These are phyloP conservation scores for Bubalus kerabau DNA, from an alignment of 2,113 vertebrate species.

Conservation along the genomic window DNA sequence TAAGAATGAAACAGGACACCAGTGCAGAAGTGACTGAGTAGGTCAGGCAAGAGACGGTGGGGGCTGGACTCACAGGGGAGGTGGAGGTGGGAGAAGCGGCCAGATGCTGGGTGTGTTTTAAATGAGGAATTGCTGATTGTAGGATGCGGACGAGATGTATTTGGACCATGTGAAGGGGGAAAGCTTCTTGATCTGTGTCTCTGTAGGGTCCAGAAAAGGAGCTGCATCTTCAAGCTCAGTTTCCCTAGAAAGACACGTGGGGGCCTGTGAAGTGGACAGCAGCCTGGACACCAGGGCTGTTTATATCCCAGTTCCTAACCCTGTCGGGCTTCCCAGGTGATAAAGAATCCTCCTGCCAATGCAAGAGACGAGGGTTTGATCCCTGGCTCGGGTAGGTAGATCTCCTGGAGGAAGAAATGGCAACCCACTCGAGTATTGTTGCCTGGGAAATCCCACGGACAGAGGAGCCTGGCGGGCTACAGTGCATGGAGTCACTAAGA, in stretches of 20 bases:
- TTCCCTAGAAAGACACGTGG: neutral
- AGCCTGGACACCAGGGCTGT: neutral
- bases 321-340: neutral
- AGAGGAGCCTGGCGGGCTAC: neutral
- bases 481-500: neutral
- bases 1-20: neutral
- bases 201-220: neutral
- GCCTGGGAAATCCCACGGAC: neutral
- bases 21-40: neutral
- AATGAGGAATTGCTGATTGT: neutral
- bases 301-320: neutral
- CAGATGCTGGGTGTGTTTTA: neutral
- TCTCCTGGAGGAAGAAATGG: neutral
- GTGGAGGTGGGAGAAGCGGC: neutral
- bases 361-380: neutral
- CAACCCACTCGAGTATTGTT: neutral
- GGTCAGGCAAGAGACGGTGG: neutral
- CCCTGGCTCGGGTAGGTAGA: neutral
- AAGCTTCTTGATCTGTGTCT: neutral
- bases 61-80: rapidly evolving
- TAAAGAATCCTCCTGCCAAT: neutral
- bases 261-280: neutral
- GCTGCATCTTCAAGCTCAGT: too few species aligned
- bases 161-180: neutral
- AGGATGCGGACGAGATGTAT: neutral